Evolutionary conservation across 2,113 vertebrate species (phyloP), one percentile per base, ranked within the genome.

Genomic region (Fregata magnificens): DNA sequence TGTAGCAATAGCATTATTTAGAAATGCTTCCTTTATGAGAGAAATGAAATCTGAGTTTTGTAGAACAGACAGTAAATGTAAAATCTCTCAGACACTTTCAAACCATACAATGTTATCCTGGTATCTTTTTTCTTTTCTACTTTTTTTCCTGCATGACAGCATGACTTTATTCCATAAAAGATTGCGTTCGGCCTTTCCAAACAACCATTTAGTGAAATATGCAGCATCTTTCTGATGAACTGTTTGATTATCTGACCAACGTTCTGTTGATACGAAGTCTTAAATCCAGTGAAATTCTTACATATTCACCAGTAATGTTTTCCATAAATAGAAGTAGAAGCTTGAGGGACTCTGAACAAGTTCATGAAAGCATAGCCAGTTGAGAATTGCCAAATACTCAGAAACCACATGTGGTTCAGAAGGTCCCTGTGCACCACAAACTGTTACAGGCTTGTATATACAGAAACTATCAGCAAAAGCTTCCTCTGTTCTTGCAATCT

Each of bases 31-130:
- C 42, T 73, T 74, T 61, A 58, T 38, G 47, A 82, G 42, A 49
- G 90, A 67, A 81, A 45, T 45, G 1, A 79, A 87, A 84, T 62
- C 42, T 44, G 31, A 53, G 21, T 62, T 81, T 42, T 25, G n/a
- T 12, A 74, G 40, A 84, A 42, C 6, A 66, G 38, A 38, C 7
- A 58, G 38, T 34, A 87, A 74, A 62, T 62, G 15, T 40, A 45
- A 91, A 90, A 71, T 86, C 25, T 62, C 50, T 59, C 20, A 42
- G 26, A 31, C 28, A 44, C 25, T 78, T 77, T 52, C 25, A 29
- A 71, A 71, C 16, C 1, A 0, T 42, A 38, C 11, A 29, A 1
- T 2, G 0, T 18, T 78, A 19, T 90, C 36, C 32, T 45, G 16
- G 3, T 69, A 52, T 59, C 7, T 45, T 86, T 78, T 67, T 78